Evolutionary conservation across 2,888 invertebrate genomes (phyloP).

Genomic region (Eupelmus urozonus): DNA sequence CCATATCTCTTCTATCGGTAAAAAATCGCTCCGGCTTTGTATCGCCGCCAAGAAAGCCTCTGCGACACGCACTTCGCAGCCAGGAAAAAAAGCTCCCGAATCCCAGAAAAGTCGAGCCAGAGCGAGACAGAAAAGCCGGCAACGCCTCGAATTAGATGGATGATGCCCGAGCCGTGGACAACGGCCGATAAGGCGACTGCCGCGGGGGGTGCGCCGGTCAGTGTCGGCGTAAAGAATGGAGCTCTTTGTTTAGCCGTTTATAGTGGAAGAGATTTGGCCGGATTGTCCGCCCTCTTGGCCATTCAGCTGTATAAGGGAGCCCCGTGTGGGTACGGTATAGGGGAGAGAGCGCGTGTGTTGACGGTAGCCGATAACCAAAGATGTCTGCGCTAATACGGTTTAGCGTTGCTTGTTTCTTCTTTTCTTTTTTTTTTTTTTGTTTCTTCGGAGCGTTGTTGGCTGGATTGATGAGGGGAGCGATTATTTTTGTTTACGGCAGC

Average conservation of each 20-base stretch:
- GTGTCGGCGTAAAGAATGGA: conserved; percentile 73
- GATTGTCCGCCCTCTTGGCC: conserved; percentile 67
- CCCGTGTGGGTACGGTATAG: background rate
- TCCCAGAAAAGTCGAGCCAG: conserved; percentile 24
- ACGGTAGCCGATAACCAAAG: conserved; percentile 62
- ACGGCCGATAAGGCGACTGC: conserved; percentile 71
- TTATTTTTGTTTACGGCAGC: conserved; percentile 28
- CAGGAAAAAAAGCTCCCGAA: conserved; percentile 19
- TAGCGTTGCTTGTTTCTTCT: conserved; percentile 60
- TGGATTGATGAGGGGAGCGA: background rate
- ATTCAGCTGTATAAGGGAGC: background rate
- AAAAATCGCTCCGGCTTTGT: conserved; percentile 35
- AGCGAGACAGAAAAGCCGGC: conserved; percentile 3
- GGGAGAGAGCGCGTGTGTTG: conserved; percentile 44
- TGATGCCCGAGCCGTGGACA: conserved; percentile 74
- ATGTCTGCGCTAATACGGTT: conserved; percentile 68
- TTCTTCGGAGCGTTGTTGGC: background rate
- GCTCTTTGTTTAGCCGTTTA: conserved; percentile 78
- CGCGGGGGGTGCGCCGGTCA: conserved; percentile 51
- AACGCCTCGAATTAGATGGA: conserved; percentile 74
- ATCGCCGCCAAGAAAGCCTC: conserved; percentile 24
- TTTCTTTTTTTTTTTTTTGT: conserved; percentile 57
- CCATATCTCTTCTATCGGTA: background rate
- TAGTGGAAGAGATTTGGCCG: conserved; percentile 76
- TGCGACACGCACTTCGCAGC: background rate